Evolutionary conservation across 2,797 vertebrate species (phyloP), one percentile per base, ranked within the genome.

Genomic region (Cichlasoma orientale): DNA sequence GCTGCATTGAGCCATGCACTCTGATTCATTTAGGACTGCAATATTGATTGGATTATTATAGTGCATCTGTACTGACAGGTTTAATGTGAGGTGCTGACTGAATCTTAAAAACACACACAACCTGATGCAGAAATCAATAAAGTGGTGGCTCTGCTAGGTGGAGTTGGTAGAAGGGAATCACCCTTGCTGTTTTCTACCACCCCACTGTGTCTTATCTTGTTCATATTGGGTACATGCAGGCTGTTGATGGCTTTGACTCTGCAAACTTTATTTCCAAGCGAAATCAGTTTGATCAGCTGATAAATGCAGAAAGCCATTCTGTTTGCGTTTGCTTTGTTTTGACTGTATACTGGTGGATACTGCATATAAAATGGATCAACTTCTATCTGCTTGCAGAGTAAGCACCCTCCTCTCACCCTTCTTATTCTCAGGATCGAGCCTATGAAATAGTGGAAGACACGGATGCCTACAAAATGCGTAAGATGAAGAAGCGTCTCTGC

Each of bases 401-500:
- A 75, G 16, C 4, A 6, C 7, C 33, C 11, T 74, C 18, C 33
- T 66, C 76, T 84, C 44, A 78, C 41, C 9, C 63, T 68, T 44
- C 6, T 58, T 14, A 1, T 61, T 55, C 29, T 11, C 82, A 99
- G 98, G 98, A 99, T 90, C 96, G 97, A 61, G 97, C 98, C 36
- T 99, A 96, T 72, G 98, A 99, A 94, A 95, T 97, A 0, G 95
- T 98, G 53, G 98, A 99, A 90, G 97, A 99, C 79, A 76, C 93
- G 0, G 98, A 99, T 82, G 95, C 97, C 75, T 97, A 96, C 88
- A 97, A 97, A 79, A 94, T 97, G 58, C 96, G 96, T 13, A 98
- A 97, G 88, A 97, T 97, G 97, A 98, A 98, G 94, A 99, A 98
- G 85, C 96, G 98, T 13, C 98, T 99, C 94, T 99, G 98, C 89